Conservation (phyloP, 2,797 vertebrate genomes). For the Heteromormyrus szaboi region DNA sequence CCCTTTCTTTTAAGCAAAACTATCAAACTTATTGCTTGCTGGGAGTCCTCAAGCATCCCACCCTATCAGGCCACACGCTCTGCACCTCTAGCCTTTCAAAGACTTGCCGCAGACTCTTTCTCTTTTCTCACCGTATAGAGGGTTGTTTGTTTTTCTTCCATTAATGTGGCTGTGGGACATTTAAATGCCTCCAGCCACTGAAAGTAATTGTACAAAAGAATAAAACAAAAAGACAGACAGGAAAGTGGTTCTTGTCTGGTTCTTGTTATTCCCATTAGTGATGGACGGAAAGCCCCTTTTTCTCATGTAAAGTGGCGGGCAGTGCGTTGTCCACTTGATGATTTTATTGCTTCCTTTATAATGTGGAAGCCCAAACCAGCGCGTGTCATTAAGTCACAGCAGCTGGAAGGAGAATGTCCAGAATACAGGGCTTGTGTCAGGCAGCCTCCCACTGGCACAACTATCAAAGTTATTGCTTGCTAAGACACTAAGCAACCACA, state of each 20-base stretch:
- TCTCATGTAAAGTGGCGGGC: background rate
- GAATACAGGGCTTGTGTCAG: background rate
- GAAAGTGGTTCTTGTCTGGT: background rate
- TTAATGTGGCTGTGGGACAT: background rate
- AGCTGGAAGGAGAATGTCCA: background rate
- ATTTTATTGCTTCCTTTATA: background rate
- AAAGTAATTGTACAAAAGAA: background rate
- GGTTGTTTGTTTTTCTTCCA: constrained; percentile 16
- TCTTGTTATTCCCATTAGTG: background rate
- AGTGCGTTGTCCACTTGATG: background rate
- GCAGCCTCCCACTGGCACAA: background rate
- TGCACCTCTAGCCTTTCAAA: background rate
- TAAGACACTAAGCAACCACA: background rate
- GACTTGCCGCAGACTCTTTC: background rate
- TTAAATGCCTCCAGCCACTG: background rate
- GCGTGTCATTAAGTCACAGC: background rate
- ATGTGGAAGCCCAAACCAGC: background rate
- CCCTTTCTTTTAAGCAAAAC: background rate
- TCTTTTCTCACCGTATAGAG: background rate
- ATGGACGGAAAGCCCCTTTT: background rate
- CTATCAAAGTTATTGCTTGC: background rate
- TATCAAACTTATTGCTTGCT: background rate
- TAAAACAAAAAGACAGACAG: background rate
- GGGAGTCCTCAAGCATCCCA: background rate
- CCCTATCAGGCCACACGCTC: background rate